Evolutionary conservation across 2,113 vertebrate species (phyloP).

Genomic region (Echinops telfairi): DNA sequence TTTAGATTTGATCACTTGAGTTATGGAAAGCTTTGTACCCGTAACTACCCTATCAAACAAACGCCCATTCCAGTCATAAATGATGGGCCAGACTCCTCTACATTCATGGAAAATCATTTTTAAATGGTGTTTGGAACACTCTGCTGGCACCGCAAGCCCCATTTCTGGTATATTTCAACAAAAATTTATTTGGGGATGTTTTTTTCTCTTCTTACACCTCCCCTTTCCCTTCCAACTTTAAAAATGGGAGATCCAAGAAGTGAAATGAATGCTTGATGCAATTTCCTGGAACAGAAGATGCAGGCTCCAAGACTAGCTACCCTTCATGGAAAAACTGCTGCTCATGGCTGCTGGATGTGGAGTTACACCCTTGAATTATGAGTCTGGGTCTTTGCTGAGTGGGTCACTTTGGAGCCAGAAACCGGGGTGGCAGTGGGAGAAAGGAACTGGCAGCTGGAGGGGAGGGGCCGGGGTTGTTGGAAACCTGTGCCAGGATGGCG

Average conservation of each 20-base stretch:
- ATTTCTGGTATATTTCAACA: conserved; percentile 74
- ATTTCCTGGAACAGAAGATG: conserved; percentile 73
- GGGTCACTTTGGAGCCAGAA: conserved; percentile 74
- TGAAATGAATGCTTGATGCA: conserved; percentile 71
- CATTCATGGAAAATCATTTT: conserved; percentile 81
- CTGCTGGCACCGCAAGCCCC: conserved; percentile 75
- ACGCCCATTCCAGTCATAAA: conserved; percentile 80
- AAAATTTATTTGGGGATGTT: conserved; percentile 70
- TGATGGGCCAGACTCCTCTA: conserved; percentile 70
- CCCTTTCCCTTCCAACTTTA: conserved; percentile 25
- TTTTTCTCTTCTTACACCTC: conserved; percentile 58
- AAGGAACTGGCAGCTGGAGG: conserved; percentile 22
- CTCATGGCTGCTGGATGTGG: conserved; percentile 49
- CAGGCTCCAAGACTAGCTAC: conserved; percentile 52
- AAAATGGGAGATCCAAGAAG: conserved; percentile 66
- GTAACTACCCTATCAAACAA: conserved; percentile 77
- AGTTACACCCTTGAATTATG: conserved; percentile 65
- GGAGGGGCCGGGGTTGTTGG: not conserved
- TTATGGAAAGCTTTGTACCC: conserved; percentile 73
- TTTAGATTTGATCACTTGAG: conserved; percentile 65
- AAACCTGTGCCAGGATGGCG: conserved; percentile 15
- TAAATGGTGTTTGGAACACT: conserved; percentile 80
- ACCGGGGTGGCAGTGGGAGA: conserved; percentile 54
- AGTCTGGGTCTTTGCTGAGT: conserved; percentile 57
- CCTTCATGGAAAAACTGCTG: conserved; percentile 70